Conservation (phyloP, 2,888 invertebrate genomes). For the Nemoura dubitans region DNA sequence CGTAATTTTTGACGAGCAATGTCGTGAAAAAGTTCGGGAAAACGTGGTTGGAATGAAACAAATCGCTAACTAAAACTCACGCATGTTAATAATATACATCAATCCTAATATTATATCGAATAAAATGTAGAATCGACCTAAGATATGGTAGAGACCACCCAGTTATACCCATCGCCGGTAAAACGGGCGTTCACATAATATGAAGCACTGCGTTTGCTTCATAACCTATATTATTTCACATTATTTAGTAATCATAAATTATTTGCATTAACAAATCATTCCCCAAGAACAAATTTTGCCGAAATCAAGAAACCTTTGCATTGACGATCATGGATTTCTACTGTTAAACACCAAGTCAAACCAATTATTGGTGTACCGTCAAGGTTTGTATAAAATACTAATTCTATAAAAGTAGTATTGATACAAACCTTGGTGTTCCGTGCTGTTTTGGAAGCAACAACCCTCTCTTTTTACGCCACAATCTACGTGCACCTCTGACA, state of each 20-base stretch:
- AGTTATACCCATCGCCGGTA: background rate
- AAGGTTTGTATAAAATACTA: too few species aligned
- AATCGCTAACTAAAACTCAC: slow-evolving; percentile 1
- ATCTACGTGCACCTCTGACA: background rate
- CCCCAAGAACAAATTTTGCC: too few species aligned
- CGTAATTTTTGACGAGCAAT: slow-evolving; percentile 25
- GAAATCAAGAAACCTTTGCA: too few species aligned
- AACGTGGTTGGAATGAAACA: slow-evolving; percentile 46
- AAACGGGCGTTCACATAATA: background rate
- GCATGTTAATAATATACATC: background rate
- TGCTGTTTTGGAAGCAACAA: too few species aligned
- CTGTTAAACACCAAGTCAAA: too few species aligned
- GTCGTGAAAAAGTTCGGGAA: slow-evolving; percentile 45
- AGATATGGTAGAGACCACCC: background rate
- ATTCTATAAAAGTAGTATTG: too few species aligned
- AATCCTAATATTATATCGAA: background rate
- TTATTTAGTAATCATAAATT: too few species aligned
- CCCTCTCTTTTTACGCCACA: too few species aligned
- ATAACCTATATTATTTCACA: background rate
- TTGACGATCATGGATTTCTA: too few species aligned
- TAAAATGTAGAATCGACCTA: background rate
- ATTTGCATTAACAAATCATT: too few species aligned
- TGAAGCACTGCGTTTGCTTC: background rate
- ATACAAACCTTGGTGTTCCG: too few species aligned
- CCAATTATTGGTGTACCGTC: too few species aligned